Base-by-base conservation (phyloP, 2,888 invertebrate genomes). In the Synanthedon andrenaeformis region DNA sequence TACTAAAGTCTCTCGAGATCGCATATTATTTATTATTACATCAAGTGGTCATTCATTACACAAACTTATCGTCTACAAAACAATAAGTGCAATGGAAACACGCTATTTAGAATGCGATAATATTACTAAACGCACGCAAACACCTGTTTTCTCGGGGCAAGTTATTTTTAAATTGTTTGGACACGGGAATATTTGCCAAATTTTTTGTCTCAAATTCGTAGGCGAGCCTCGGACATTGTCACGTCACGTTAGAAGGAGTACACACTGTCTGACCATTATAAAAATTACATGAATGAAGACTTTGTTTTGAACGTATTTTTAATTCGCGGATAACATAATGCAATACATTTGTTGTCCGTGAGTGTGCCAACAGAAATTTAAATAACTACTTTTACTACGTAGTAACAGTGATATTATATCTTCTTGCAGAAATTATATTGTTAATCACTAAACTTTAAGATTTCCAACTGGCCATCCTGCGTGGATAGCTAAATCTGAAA, bases 91-190 rank as follows among this genome's bases (percentile, higher is more conserved):
- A 60, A 62, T 68, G 70, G 63, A 64, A 54, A 63, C 65, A n/a
- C 17, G 23, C 56, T 49, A 35, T 54, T 57, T 58, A 63, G 62
- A 61, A 61, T 57, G 60, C 57, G 65, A 58, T 59, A 56, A 69
- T 49, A 35, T 35, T 19, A 49, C 14, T 17, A 64, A 64, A 55
- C 64, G 57, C 57, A 65, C 67, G 62, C 64, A 63, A 69, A 61
- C 81, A 77, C 72, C 76, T 79, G 81, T 77, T 82, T 82, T 76
- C 69, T 61, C 64, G 58, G 66, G 69, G 69, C 69, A 73, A 58
- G 63, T 66, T 82, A 79, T 79, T 77, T 76, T 65, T 60, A 65
- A 58, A 59, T 61, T 59, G 62, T 63, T 49, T 49, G 13, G 59
- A 53, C 59, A 61, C 62, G 58, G 59, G 59, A 63, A 61, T 70